phyloP scores from a whole-genome alignment of 2,888 invertebrate genomes.

The Anorthoa munda region DNA sequence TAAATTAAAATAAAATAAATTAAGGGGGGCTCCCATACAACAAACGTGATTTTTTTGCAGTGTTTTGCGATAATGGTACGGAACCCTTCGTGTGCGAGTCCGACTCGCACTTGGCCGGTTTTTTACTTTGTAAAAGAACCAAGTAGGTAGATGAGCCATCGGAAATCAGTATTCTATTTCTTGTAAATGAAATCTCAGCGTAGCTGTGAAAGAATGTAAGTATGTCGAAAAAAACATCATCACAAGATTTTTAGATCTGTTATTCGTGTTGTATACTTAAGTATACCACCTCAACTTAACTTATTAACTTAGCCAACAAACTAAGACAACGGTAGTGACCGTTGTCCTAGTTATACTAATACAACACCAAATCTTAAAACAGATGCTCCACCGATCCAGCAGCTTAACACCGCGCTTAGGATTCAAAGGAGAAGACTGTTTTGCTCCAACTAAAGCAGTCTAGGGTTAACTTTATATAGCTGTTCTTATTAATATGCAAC shows the following conservation, averaged over 20 bases:
- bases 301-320: too few relatives aligned
- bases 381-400: background rate
- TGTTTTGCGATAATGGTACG: too few relatives aligned
- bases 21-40: too few relatives aligned
- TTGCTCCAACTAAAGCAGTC: background rate
- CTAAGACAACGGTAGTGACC: too few relatives aligned
- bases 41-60: too few relatives aligned
- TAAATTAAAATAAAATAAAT: too few relatives aligned
- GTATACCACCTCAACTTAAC: background rate
- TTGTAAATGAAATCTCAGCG: background rate
- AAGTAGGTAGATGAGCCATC: background rate
- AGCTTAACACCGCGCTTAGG: slow-evolving; percentile 13
- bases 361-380: background rate
- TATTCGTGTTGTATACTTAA: too few relatives aligned
- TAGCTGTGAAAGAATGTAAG: too few relatives aligned
- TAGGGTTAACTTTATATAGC: slow-evolving; percentile 24
- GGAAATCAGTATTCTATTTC: background rate
- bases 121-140: background rate
- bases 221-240: background rate
- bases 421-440: slow-evolving; percentile 18
- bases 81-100: too few relatives aligned
- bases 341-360: background rate
- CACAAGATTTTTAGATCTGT: background rate
- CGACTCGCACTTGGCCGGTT: too few relatives aligned
- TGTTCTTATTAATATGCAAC: slow-evolving; percentile 59